Evolutionary conservation across 2,888 invertebrate genomes (phyloP).

Genomic region (Lysandra bellargus): DNA sequence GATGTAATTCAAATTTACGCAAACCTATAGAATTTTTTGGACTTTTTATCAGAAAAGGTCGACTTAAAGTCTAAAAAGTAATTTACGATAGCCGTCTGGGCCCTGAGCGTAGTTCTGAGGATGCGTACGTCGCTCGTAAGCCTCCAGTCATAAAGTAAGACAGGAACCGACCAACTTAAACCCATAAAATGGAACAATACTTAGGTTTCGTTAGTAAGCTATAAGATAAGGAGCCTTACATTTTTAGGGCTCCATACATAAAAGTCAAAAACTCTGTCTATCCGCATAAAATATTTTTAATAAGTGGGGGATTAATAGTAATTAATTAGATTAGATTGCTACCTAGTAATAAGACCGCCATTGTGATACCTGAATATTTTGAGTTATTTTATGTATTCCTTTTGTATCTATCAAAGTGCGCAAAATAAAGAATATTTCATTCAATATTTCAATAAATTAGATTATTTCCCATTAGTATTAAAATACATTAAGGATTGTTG

Average conservation of each 20-base stretch:
- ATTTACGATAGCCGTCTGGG: neutral
- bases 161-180: conserved; percentile 12
- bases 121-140: conserved; percentile 16
- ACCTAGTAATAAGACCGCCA: too few species aligned
- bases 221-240: neutral
- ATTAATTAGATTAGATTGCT: too few species aligned
- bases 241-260: neutral
- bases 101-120: neutral
- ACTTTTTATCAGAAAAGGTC: neutral
- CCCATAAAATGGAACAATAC: conserved; percentile 22
- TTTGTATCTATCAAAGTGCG: too few species aligned
- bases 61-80: neutral
- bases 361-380: too few species aligned
- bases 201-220: conserved; percentile 4
- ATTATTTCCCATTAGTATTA: too few species aligned
- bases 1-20: too few species aligned
- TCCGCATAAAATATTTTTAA: neutral
- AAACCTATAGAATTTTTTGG: neutral
- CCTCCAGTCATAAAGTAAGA: conserved; percentile 16
- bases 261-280: neutral
- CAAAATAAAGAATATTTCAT: too few species aligned
- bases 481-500: too few species aligned
- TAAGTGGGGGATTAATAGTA: too few species aligned
- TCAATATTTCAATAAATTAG: too few species aligned
- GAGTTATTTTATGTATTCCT: too few species aligned